Evolutionary conservation across 1,140 invertebrate genomes (phyloP), one percentile per base, ranked within the genome.

Genomic region (Drosophila virilis): DNA sequence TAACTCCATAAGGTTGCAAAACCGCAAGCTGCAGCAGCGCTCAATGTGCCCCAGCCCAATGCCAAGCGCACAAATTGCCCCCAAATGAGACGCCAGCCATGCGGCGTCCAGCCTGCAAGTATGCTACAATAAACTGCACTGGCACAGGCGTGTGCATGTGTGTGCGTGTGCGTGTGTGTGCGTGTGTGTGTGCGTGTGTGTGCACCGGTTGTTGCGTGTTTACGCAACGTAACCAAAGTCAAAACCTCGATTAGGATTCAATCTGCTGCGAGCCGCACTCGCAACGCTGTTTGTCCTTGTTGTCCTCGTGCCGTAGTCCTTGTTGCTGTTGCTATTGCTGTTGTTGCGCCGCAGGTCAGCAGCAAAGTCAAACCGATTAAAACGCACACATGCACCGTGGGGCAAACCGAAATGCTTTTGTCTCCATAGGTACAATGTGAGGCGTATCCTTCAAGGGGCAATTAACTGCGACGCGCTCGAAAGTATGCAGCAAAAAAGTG

Each of bases 181-280:
- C 57, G 40, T 22, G 50, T 10, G 38, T 74, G 59, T 38, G 48
- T 52, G 67, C 60, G 40, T 38, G 55, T 67, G 22, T 68, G 45
- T 69, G 54, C 72, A 65, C 67, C 74, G 72, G 70, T 84, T 85
- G 75, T 91, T 91, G 79, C 89, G 82, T 91, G 84, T 84, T 89
- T 88, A 88, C 84, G 84, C 84, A 88, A 88, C 84, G 84, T 88
- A 89, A 88, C 84, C 84, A 84, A 88, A 88, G 84, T 88, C 84
- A 88, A 88, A 86, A 89, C 84, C 84, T 89, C 84, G 84, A 88
- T 88, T 88, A 88, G 84, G 84, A 88, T 89, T 88, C 84, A 88
- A 88, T 88, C 84, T 88, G 84, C 83, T 88, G 83, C 79, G 74
- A 76, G 76, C 60, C 66, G 83, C 69, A 73, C 72, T 74, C 68